phyloP scores from a whole-genome alignment of 1,140 invertebrate genomes.

The Nymphalis io region DNA sequence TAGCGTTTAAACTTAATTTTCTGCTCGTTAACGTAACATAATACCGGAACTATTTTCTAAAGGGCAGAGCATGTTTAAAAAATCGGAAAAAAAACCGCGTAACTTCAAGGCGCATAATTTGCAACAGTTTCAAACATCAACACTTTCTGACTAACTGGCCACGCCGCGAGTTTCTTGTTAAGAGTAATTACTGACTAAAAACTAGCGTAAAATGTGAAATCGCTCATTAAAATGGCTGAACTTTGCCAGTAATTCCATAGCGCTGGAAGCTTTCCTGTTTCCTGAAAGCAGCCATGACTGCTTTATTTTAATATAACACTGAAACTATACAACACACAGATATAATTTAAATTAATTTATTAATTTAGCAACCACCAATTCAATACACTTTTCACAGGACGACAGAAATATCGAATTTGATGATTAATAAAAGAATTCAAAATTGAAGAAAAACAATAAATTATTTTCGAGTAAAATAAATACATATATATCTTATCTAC shows the following conservation, averaged over 20 bases:
- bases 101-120: conserved; percentile 6
- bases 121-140: conserved; percentile 12
- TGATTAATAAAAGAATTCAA: too few relatives aligned
- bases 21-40: not conserved
- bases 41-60: not conserved
- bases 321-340: too few relatives aligned
- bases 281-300: not conserved
- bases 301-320: not conserved
- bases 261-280: not conserved
- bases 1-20: not conserved
- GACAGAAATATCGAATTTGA: too few relatives aligned
- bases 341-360: too few relatives aligned
- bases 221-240: conserved; percentile 12
- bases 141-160: conserved; percentile 21
- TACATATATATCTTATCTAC: too few relatives aligned
- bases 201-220: conserved; percentile 5
- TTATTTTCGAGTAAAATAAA: too few relatives aligned
- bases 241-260: not conserved
- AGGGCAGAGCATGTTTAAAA: not conserved
- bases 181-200: conserved; percentile 22
- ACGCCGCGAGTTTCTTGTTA: conserved; percentile 13
- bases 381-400: too few relatives aligned
- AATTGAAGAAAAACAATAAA: too few relatives aligned
- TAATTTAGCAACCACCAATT: too few relatives aligned
- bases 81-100: not conserved